Conservation (phyloP, 1,140 invertebrate species). For the Coenobita brevimanus region DNA sequence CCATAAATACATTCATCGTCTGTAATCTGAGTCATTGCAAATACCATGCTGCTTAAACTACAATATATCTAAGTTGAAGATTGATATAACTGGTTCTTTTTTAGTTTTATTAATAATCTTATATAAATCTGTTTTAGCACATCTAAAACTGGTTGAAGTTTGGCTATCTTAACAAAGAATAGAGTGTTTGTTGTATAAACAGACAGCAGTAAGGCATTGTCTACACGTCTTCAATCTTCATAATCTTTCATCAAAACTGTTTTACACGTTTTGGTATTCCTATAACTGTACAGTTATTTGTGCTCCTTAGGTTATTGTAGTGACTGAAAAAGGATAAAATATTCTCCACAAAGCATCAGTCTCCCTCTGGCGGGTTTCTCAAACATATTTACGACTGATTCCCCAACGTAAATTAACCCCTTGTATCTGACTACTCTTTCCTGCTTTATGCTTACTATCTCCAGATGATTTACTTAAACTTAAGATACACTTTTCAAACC, state of each 20-base stretch:
- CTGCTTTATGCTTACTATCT: too few relatives aligned
- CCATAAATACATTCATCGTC: too few relatives aligned
- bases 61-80: neutral
- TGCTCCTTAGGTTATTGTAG: slow-evolving; percentile 45
- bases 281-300: slow-evolving; percentile 50
- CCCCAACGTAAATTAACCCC: too few relatives aligned
- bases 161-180: slow-evolving; percentile 67
- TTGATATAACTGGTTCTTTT: slow-evolving; percentile 3
- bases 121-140: slow-evolving; percentile 68
- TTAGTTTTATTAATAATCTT: slow-evolving; percentile 66
- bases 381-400: too few relatives aligned
- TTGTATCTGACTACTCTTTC: too few relatives aligned
- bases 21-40: too few relatives aligned
- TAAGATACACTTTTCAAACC: too few relatives aligned
- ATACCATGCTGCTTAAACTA: too few relatives aligned
- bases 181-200: slow-evolving; percentile 67
- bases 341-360: neutral
- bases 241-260: slow-evolving; percentile 38
- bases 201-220: slow-evolving; percentile 67
- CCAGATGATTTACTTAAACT: too few relatives aligned
- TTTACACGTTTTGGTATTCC: slow-evolving; percentile 17
- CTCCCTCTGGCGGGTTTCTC: too few relatives aligned
- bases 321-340: slow-evolving; percentile 39
- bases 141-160: slow-evolving; percentile 67
- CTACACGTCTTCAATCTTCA: slow-evolving; percentile 63